These are phyloP conservation scores for Campoplex nolae DNA, from an alignment of 2,888 invertebrate genomes.

Conservation along the genomic window DNA sequence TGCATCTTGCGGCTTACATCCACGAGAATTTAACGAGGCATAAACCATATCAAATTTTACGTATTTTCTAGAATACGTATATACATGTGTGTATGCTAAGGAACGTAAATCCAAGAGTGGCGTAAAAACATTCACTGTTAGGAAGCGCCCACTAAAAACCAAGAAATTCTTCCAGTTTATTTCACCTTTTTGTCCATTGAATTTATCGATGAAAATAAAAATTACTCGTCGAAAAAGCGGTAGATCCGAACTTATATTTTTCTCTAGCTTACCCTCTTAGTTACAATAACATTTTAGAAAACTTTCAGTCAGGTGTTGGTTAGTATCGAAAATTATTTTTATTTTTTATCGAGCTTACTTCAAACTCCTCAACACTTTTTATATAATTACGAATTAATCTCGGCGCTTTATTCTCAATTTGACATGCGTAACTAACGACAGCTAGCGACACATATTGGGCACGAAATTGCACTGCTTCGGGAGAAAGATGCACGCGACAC, in stretches of 20 bases:
- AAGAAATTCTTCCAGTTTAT: slow-evolving; percentile 26
- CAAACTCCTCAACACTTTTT: not conserved
- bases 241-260: not conserved
- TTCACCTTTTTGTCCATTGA: not conserved
- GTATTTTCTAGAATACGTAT: slow-evolving; percentile 12
- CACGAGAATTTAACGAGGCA: slow-evolving; percentile 62
- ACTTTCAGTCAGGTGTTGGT: not conserved
- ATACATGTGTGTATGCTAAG: not conserved
- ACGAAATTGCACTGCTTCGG: not conserved
- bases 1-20: slow-evolving; percentile 28
- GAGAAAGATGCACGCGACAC: slow-evolving; percentile 69
- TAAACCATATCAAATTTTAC: slow-evolving; percentile 56
- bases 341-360: not conserved
- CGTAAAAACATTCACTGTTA: slow-evolving; percentile 32
- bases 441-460: not conserved
- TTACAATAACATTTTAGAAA: slow-evolving; percentile 11
- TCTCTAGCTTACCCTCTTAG: not conserved
- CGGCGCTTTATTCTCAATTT: not conserved
- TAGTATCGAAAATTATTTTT: not conserved
- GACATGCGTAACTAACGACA: not conserved
- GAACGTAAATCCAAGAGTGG: slow-evolving; percentile 4
- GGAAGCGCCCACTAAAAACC: slow-evolving; percentile 22
- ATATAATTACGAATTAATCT: not conserved
- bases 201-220: not conserved
- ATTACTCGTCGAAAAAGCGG: not conserved